Evolutionary conservation across 2,888 invertebrate genomes (phyloP).

Genomic region (Cyaniris semiargus): DNA sequence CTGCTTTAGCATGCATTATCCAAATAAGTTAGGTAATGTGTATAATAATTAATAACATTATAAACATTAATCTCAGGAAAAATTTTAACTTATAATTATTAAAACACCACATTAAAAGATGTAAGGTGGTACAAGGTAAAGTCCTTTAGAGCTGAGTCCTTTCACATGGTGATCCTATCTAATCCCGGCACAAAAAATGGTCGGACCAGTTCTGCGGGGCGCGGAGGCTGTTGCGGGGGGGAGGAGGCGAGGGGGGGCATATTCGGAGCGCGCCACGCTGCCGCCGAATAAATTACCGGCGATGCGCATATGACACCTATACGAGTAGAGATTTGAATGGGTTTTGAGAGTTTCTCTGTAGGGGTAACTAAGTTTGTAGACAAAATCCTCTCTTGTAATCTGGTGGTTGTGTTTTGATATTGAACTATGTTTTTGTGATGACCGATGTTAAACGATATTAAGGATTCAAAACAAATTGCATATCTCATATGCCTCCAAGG

Average conservation of each 20-base stretch:
- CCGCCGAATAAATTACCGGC: slow-evolving; percentile 78
- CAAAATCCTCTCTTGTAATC: neutral
- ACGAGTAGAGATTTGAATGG: neutral
- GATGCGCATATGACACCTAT: slow-evolving; percentile 46
- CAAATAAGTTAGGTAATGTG: too few species aligned
- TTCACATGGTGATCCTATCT: slow-evolving; percentile 46
- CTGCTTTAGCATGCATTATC: too few species aligned
- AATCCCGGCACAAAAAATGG: slow-evolving; percentile 61
- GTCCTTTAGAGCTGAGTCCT: neutral
- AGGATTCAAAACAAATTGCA: too few species aligned
- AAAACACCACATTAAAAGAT: neutral
- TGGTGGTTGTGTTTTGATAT: neutral
- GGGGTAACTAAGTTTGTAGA: neutral
- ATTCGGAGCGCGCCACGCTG: slow-evolving; percentile 74
- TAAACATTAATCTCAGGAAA: too few species aligned
- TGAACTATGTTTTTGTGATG: too few species aligned
- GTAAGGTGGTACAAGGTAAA: neutral
- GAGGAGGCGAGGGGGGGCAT: slow-evolving; percentile 48
- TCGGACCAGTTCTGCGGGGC: slow-evolving; percentile 57
- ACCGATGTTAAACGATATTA: too few species aligned
- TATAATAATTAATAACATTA: too few species aligned
- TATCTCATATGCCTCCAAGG: too few species aligned
- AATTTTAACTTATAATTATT: neutral
- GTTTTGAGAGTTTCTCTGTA: neutral
- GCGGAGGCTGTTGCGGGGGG: slow-evolving; percentile 46